These are phyloP conservation scores for Chinchilla lanigera DNA, from an alignment of 2,113 vertebrate species.

Conservation along the genomic window DNA sequence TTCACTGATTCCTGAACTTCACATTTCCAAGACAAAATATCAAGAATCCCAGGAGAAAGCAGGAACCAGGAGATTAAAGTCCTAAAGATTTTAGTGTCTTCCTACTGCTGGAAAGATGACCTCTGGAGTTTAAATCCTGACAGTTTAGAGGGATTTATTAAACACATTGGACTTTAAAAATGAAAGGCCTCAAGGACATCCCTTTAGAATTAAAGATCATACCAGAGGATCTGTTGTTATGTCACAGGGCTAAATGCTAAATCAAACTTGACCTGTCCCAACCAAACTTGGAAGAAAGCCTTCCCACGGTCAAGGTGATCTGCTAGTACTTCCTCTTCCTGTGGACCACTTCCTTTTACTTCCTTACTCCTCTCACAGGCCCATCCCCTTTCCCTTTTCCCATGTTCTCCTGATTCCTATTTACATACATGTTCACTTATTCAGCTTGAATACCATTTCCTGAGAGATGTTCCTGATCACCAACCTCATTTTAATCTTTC, in stretches of 20 bases:
- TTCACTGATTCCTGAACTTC: background rate
- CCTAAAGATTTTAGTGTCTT: background rate
- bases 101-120: background rate
- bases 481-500: background rate
- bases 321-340: background rate
- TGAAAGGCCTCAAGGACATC: background rate
- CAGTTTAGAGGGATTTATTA: background rate
- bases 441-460: background rate
- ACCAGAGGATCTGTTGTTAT: background rate
- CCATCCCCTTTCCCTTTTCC: accelerated
- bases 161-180: background rate
- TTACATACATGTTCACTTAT: background rate
- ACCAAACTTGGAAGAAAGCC: background rate
- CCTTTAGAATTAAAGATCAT: background rate
- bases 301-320: background rate
- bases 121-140: background rate
- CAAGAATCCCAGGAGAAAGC: background rate
- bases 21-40: background rate
- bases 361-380: background rate
- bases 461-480: background rate
- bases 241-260: background rate
- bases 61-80: background rate
- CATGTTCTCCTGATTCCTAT: no score
- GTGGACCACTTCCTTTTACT: background rate
- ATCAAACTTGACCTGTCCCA: background rate